Conservation (phyloP, 2,113 vertebrate species). For the Lethenteron reissneri region DNA sequence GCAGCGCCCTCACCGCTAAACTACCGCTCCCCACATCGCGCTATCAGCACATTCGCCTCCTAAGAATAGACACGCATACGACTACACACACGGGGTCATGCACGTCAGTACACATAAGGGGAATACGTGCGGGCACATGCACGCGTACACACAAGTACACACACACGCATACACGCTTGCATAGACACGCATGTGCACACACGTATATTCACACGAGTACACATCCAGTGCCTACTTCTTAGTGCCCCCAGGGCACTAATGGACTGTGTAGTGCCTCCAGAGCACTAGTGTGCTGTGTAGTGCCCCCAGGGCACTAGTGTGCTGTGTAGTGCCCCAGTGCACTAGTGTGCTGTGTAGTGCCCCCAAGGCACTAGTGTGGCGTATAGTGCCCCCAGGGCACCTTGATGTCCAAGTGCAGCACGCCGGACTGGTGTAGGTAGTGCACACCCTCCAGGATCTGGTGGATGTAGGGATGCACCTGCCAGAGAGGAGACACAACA, state of each 20-base stretch:
- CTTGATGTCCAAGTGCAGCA: conserved; percentile 86
- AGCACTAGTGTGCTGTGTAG: no score
- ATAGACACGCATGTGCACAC: not conserved
- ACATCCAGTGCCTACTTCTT: not conserved
- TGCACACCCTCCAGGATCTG: conserved; percentile 60
- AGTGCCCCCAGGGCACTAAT: no score
- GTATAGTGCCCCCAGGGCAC: conserved; percentile 19
- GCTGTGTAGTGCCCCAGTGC: no score
- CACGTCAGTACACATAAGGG: not conserved
- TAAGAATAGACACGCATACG: no score
- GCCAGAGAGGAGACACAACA: conserved; percentile 10
- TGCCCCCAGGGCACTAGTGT: no score
- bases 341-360: no score
- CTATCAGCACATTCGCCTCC: no score
- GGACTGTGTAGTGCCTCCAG: no score
- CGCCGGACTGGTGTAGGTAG: conserved; percentile 52
- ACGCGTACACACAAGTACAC: not conserved
- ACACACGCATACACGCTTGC: not conserved
- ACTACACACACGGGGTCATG: not conserved
- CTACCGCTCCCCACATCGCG: no score
- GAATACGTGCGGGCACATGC: not conserved
- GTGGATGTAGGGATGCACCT: conserved; percentile 58
- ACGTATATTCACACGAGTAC: not conserved
- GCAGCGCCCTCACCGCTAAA: no score
- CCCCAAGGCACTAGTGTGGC: no score